Evolutionary conservation across 1,140 invertebrate genomes (phyloP), one percentile per base, ranked within the genome.

Genomic region (Himalopsyche phryganea): DNA sequence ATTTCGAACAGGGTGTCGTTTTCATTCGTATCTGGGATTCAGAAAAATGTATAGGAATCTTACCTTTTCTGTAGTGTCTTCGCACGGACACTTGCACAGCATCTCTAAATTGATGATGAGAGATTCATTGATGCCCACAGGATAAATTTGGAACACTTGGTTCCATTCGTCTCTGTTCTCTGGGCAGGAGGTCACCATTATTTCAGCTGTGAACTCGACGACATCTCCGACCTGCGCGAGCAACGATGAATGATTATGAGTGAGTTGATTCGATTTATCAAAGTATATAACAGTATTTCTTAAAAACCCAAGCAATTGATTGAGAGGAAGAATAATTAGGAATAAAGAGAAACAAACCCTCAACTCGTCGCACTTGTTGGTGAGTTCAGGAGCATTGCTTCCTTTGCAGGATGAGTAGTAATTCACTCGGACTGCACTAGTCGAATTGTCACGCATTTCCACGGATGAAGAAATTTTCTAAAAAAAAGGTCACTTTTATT

Each of bases 391-490:
- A 6, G 77, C 72, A 51, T 78, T 77, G 14, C 69, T 66, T 49
- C 86, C 86, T 42, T 92, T 75, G 69, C 96, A 98, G 36, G 85
- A 88, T 0, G 94, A 95, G 66, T 85, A 88, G 73, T 98, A 98
- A 42, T 84, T 86, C 10, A 98, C 83, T 70, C 90, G 88, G 0
- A 98, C 79, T 28, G 87, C 83, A 65, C 89, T 89, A 44, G 86
- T 88, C 13, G 92, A 88, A 58, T 92, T 95, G 64, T 95, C 92
- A 73, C 92, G 93, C 83, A 98, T 87, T 77, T 93, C 90, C 1
- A 97, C 88, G 0, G 89, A 87, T 11, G 92, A 96, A 7, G 92
- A 91, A 67, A 98, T 97, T 89, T 90, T 90, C 89, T 89, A 65
- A 57, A 80, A 67, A 40, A 40, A n/a, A 13, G 38, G 5, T 40